Conservation (phyloP, 2,113 vertebrate genomes). For the Lota lota region DNA sequence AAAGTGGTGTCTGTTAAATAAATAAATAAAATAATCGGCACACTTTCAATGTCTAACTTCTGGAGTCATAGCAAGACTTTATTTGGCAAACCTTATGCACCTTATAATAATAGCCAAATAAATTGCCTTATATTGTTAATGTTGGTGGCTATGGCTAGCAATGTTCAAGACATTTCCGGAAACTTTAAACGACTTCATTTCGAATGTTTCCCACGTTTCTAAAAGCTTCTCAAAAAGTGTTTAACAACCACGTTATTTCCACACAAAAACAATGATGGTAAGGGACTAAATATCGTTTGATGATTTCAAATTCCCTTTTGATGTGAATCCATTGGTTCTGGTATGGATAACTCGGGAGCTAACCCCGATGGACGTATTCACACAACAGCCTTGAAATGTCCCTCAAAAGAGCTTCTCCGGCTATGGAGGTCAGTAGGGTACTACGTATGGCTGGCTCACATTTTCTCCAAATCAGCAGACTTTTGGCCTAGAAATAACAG, state of each 20-base stretch:
- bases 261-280: constrained; percentile 32
- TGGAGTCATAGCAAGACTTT: no score
- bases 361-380: constrained; percentile 68
- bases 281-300: constrained; percentile 69
- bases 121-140: no score
- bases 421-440: constrained; percentile 79
- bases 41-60: no score
- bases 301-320: constrained; percentile 77
- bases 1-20: no score
- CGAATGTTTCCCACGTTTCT: no score
- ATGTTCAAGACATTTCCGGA: no score
- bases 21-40: no score
- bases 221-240: constrained; percentile 2
- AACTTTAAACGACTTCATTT: no score
- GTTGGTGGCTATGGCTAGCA: no score
- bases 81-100: no score
- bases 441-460: constrained; percentile 87
- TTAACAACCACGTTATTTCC: constrained; percentile 27
- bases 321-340: constrained; percentile 80
- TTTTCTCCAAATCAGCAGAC: constrained; percentile 97
- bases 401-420: constrained; percentile 78
- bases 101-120: no score
- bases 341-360: constrained; percentile 73
- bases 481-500: constrained; percentile 94
- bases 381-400: constrained; percentile 78